Evolutionary conservation across 53 echinoderm and acorn worm genomes (phyloP).

Genomic region (Hippasteria phrygiana): DNA sequence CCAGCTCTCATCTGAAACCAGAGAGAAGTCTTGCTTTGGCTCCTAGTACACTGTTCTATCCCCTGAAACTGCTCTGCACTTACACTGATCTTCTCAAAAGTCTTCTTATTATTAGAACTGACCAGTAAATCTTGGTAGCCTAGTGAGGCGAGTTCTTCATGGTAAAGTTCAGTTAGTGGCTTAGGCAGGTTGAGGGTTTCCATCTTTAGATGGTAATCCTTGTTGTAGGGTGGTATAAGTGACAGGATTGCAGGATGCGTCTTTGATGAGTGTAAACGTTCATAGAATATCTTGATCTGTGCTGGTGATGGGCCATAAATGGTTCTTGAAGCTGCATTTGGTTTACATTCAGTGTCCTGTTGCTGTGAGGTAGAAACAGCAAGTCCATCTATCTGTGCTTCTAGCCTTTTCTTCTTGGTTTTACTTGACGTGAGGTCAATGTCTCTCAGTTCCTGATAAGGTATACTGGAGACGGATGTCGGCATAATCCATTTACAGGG

Average conservation of each 20-base stretch:
- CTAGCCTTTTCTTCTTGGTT: slow-evolving; percentile 29
- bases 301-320: slow-evolving; percentile 20
- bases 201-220: slow-evolving; percentile 7
- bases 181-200: slow-evolving; percentile 8
- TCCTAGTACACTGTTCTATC: slow-evolving; percentile 3
- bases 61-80: background rate
- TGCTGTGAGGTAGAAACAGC: background rate
- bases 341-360: background rate
- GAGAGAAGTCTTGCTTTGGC: slow-evolving; percentile 2
- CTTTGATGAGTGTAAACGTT: background rate
- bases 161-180: slow-evolving; percentile 25
- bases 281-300: slow-evolving; percentile 33
- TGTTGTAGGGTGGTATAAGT: slow-evolving; percentile 35
- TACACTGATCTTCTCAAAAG: slow-evolving; percentile 9
- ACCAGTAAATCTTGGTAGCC: slow-evolving; percentile 13
- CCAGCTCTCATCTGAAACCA: slow-evolving; percentile 29
- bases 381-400: slow-evolving; percentile 19
- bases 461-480: slow-evolving; percentile 44
- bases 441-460: slow-evolving; percentile 39
- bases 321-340: background rate
- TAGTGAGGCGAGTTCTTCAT: slow-evolving; percentile 15
- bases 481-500: slow-evolving; percentile 61
- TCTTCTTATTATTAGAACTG: background rate
- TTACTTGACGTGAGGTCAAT: slow-evolving; percentile 64
- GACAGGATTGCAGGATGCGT: slow-evolving; percentile 24